Evolutionary conservation across 2,888 invertebrate species (phyloP).

Genomic region (Mimumesa dahlbomi): DNA sequence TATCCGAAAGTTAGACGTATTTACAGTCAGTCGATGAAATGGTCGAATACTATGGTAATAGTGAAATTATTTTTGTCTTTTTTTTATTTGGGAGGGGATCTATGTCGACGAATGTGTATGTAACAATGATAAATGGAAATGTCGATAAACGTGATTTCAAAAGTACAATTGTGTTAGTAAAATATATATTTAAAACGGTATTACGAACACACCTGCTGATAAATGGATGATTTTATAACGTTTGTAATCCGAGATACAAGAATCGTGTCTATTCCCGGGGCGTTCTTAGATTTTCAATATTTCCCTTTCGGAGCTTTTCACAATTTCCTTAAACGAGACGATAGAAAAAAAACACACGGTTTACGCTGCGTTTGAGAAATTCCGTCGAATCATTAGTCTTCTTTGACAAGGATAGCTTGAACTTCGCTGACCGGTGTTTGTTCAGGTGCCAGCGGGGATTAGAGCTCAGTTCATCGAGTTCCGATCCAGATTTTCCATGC

Average conservation of each 20-base stretch:
- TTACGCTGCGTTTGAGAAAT: constrained; percentile 27
- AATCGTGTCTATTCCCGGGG: too few species aligned
- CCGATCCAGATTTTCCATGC: constrained; percentile 48
- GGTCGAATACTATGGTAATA: background rate
- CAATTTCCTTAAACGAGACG: constrained; percentile 6
- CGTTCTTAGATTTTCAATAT: constrained; percentile 1
- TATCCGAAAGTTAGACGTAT: too few species aligned
- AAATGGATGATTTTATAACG: too few species aligned
- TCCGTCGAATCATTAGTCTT: constrained; percentile 56
- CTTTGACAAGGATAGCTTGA: constrained; percentile 37
- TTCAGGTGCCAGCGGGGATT: constrained; percentile 62
- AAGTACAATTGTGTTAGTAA: too few species aligned
- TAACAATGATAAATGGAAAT: background rate
- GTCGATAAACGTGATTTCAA: too few species aligned
- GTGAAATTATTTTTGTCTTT: too few species aligned
- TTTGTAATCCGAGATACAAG: too few species aligned
- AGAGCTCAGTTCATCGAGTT: constrained; percentile 49
- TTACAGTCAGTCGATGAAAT: background rate
- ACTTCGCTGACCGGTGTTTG: constrained; percentile 48
- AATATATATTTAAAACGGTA: too few species aligned
- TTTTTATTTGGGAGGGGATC: too few species aligned
- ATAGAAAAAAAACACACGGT: too few species aligned
- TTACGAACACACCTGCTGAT: too few species aligned
- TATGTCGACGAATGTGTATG: background rate
- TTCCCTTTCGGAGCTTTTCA: background rate